Evolutionary conservation across 2,888 invertebrate genomes (phyloP).

Genomic region (Nymphalis polychloros): DNA sequence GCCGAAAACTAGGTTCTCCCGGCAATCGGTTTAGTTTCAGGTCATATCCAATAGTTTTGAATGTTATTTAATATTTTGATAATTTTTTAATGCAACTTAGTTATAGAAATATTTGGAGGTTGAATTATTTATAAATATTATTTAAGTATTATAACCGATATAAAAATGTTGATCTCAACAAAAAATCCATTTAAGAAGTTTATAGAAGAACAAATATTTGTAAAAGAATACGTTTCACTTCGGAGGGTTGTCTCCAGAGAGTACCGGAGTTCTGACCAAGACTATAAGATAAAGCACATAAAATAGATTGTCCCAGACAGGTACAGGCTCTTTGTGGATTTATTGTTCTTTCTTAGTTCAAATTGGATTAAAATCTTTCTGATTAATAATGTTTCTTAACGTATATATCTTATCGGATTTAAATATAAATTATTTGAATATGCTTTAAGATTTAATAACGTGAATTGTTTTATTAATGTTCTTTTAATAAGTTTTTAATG

Average conservation of each 20-base stretch:
- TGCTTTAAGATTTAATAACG: not conserved
- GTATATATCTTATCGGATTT: constrained; percentile 3
- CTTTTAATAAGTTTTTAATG: too few species aligned
- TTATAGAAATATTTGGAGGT: not conserved
- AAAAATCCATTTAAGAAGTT: constrained; percentile 23
- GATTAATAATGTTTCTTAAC: constrained; percentile 21
- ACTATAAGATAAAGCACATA: constrained; percentile 37
- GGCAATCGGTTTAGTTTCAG: too few species aligned
- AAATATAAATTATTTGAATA: constrained; percentile 5
- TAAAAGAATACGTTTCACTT: constrained; percentile 31
- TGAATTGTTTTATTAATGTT: not conserved
- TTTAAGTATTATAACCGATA: not conserved
- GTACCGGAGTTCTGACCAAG: constrained; percentile 30
- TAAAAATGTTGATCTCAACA: constrained; percentile 22
- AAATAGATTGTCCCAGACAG: constrained; percentile 37
- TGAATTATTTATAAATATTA: not conserved
- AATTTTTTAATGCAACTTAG: not conserved
- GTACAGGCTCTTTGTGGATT: constrained; percentile 34
- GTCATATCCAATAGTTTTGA: too few species aligned
- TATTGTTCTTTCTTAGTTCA: constrained; percentile 30
- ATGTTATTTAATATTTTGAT: too few species aligned
- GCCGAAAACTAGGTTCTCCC: too few species aligned
- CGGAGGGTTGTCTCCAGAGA: constrained; percentile 32
- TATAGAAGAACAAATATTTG: constrained; percentile 34
- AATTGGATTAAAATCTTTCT: constrained; percentile 36